phyloP scores from a whole-genome alignment of 2,113 vertebrate species.

The Psophia crepitans region DNA sequence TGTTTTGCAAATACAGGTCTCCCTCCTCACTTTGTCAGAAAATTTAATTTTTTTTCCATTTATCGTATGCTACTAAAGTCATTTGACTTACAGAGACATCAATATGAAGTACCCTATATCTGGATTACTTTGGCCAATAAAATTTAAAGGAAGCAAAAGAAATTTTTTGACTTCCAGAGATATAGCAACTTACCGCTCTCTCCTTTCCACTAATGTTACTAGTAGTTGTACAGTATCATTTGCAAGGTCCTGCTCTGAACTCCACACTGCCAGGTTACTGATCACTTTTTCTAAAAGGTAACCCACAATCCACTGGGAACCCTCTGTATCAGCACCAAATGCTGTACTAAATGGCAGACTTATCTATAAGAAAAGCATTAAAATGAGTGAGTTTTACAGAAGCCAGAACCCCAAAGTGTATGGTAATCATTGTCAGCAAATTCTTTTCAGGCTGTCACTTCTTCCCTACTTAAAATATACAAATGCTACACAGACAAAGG shows the following conservation, averaged over 20 bases:
- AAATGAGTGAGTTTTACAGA: conserved; percentile 56
- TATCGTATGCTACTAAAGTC: not conserved
- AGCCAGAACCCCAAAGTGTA: conserved; percentile 46
- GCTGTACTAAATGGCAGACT: conserved; percentile 93
- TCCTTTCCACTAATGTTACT: conserved; percentile 94
- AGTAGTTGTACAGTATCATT: conserved; percentile 97
- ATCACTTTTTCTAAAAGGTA: conserved; percentile 99
- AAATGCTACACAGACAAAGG: conserved; percentile 5
- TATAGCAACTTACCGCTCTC: conserved; percentile 85
- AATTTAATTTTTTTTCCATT: not conserved
- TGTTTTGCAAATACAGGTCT: conserved; percentile 18
- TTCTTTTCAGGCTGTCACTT: conserved; percentile 43
- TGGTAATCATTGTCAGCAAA: conserved; percentile 44
- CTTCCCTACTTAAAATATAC: conserved; percentile 25
- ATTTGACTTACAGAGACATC: conserved; percentile 38
- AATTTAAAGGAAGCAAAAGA: conserved; percentile 64
- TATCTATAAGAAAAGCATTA: conserved; percentile 80
- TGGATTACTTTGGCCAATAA: conserved; percentile 44
- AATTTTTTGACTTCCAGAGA: conserved; percentile 53
- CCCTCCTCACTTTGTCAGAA: conserved; percentile 3
- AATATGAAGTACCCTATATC: not conserved
- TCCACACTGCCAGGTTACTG: conserved; percentile 97
- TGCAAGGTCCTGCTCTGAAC: conserved; percentile 93
- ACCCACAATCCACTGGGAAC: conserved; percentile 97
- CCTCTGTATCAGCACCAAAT: conserved; percentile 96